Base-by-base conservation (phyloP, 1,140 invertebrate genomes). In the Nymphalis io region DNA sequence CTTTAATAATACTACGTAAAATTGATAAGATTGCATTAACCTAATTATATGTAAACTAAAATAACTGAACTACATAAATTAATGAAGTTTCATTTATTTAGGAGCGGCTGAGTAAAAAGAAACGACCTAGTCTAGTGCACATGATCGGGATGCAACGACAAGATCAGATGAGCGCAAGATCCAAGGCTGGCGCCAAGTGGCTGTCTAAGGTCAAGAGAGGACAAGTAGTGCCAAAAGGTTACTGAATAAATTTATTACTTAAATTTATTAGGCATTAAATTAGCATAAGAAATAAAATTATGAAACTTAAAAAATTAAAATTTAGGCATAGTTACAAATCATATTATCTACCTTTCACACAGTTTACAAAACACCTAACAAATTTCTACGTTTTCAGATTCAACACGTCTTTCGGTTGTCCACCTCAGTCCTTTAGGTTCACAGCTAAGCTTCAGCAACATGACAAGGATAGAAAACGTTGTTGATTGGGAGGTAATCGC, bases 401-500 rank as follows among this genome's bases (percentile, higher is more conserved):
- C 96, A 39, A 93, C 95, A 21, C 94, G 95, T 2, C 86, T 97
- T 15, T 96, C 95, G 4, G 94, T 96, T 33, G 95, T 94, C 18
- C 96, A 96, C 76, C 87, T 96, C 67, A 97, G 95, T 84, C 95
- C 95, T 1, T 84, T 96, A n/a, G 96, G 96, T 27, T 97, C 96
- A 2, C 96, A 96, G 79, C 82, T 96, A 57, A 97, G 96, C 74
- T 96, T 97, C 82, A 94, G 94, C 75, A 93, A 95, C 78, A 90
- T 93, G 51, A 95, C 94, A 15, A 93, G 95, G 70, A 97, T 98
- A 67, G 97, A 98, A 85, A 97, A 96, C 78, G 96, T 98, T 0
- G 95, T 97, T 4, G 97, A 98, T 84, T 98, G 97, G 97, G 95
- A 97, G 74, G 92, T 94, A 1, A 98, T 98, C 27, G 95, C 96